Evolutionary conservation across 2,888 invertebrate genomes (phyloP), one percentile per base, ranked within the genome.

Genomic region (Troides oblongomaculatus): DNA sequence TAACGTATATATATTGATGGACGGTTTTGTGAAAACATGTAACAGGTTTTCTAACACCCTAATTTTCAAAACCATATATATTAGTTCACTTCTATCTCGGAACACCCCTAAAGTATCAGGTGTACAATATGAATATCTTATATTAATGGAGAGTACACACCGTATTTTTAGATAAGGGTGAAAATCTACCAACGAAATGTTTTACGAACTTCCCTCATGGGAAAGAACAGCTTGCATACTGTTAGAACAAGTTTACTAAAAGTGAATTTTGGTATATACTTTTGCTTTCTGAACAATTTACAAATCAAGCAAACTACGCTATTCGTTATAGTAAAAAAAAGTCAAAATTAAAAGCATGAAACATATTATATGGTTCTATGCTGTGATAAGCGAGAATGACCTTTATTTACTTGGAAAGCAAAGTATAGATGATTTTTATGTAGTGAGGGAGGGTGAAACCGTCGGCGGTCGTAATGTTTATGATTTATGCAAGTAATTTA

Each of bases 401-500:
- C 14, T 39, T n/a, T 50, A 14, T 25, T 50, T 61, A 25, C n/a
- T 18, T 18, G 18, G 0, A n/a, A 6, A 53, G n/a, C 53, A n/a
- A 53, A n/a, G 53, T 53, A 53, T n/a, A 53, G 53, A 53, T 2
- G 2, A 46, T 46, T 46, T 14, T 46, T 12, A 46, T 46, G 18
- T 7, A n/a, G 53, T 2, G 4, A 59, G 10, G 21, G 7, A 23
- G 64, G 58, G 46, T 39, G 39, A 70, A 79, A 81, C 82, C 82
- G 83, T 81, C 79, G 76, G 79, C 80, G 82, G 79, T 90, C 89
- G 85, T 90, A 89, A 90, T 90, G 89, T 90, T 90, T 87, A 92
- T 92, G 92, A 92, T 91, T 91, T 92, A 92, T 92, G 89, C 89
- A 86, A 89, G 92, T 91, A 91, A 92, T 91, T 92, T 91, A 87